A percentile compares a stretch with the other conserved stretches of the same genome.
phyloP scores from a whole-genome alignment of 2,113 vertebrate species.

The Malurus elegans region DNA sequence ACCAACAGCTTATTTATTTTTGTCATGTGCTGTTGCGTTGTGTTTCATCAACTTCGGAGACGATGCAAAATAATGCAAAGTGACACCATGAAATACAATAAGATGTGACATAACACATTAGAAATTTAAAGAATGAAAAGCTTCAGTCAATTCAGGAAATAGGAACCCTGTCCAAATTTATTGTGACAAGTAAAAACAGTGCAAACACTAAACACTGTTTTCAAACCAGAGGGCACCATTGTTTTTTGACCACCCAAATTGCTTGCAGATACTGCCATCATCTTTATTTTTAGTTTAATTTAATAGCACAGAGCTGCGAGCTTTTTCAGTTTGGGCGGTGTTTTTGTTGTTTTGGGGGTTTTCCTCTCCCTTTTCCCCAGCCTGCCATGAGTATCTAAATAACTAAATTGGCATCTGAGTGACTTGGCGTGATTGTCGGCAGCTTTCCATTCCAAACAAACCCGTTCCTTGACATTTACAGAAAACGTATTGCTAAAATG shows the following conservation, averaged over 20 bases:
- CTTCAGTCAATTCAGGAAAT: conserved; percentile 48
- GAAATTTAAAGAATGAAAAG: conserved; percentile 60
- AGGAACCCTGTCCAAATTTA: conserved; percentile 39
- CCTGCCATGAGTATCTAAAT: conserved; percentile 36
- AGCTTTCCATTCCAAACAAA: conserved; percentile 53
- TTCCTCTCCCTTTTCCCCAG: neutral
- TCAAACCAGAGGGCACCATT: conserved; percentile 47
- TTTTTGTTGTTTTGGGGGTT: neutral
- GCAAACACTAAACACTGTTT: conserved; percentile 41
- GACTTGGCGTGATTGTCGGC: conserved; percentile 4
- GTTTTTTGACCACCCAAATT: conserved; percentile 47
- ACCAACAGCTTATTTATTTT: neutral
- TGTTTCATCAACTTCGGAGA: conserved; percentile 23
- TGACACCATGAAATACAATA: conserved; percentile 47
- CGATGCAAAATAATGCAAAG: conserved; percentile 26
- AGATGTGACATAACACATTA: conserved; percentile 60
- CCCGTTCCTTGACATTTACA: conserved; percentile 42
- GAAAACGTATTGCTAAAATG: conserved; percentile 36
- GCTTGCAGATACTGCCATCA: conserved; percentile 37
- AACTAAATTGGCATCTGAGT: conserved; percentile 44
- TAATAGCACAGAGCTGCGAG: neutral
- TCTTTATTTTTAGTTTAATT: conserved; percentile 49
- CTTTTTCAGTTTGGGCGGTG: neutral
- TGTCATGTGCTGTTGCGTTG: conserved; percentile 32
- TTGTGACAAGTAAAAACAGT: conserved; percentile 40